phyloP scores from a whole-genome alignment of 2,888 invertebrate species.

The Melanophora roralis region DNA sequence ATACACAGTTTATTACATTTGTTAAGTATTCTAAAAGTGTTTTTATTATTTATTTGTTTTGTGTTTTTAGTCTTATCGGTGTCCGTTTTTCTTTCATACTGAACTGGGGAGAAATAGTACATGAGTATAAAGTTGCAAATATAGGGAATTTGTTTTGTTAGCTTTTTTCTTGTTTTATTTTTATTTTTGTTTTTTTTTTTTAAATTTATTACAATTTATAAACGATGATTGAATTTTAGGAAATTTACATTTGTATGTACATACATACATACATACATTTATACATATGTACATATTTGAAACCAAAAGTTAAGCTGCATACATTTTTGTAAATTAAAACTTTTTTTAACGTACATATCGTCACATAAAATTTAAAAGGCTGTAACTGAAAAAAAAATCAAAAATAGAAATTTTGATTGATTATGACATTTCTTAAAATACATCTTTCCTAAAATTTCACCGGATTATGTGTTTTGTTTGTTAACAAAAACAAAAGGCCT shows the following conservation, averaged over 20 bases:
- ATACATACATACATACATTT: not conserved
- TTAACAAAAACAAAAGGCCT: too few relatives aligned
- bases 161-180: constrained; percentile 12
- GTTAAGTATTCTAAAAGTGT: constrained; percentile 26
- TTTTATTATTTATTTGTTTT: constrained; percentile 3
- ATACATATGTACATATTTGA: too few relatives aligned
- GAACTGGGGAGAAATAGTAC: constrained; percentile 32
- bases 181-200: constrained; percentile 4
- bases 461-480: too few relatives aligned
- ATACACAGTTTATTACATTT: constrained; percentile 33
- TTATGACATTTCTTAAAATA: too few relatives aligned
- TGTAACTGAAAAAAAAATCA: too few relatives aligned
- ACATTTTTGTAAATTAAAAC: too few relatives aligned
- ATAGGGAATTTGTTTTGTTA: constrained; percentile 28
- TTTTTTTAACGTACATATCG: too few relatives aligned
- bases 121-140: constrained; percentile 45
- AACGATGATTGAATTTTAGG: constrained; percentile 23
- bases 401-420: too few relatives aligned
- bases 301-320: too few relatives aligned
- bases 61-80: constrained; percentile 43
- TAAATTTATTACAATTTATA: constrained; percentile 19
- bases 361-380: too few relatives aligned
- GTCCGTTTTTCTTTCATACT: constrained; percentile 43
- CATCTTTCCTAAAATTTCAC: too few relatives aligned
- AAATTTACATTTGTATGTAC: not conserved